Conservation (phyloP, 2,113 vertebrate genomes). For the Chionomys nivalis region DNA sequence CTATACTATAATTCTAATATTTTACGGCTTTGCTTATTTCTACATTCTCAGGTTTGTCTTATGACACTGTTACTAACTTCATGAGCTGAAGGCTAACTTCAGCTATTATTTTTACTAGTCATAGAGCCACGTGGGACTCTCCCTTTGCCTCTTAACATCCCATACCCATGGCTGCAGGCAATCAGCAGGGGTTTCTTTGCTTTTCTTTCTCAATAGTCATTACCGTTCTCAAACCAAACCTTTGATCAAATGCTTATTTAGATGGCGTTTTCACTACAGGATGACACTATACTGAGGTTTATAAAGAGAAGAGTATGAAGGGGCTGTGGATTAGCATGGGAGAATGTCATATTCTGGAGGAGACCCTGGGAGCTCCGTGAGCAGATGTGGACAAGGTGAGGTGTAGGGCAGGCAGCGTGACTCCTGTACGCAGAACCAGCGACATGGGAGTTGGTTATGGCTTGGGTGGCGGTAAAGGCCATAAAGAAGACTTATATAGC, state of each 20-base stretch:
- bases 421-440: not conserved
- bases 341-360: not conserved
- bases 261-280: not conserved
- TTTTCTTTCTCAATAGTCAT: not conserved
- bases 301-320: not conserved
- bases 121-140: not conserved
- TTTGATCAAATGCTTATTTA: constrained; percentile 11
- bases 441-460: not conserved
- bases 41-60: constrained; percentile 1
- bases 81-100: not conserved
- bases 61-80: not conserved
- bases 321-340: not conserved
- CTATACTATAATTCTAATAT: not conserved
- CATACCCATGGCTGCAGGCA: not conserved
- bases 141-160: not conserved
- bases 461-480: not conserved
- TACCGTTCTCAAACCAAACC: not conserved
- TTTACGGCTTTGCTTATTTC: not conserved
- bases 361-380: not conserved
- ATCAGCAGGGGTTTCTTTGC: not conserved
- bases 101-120: not conserved
- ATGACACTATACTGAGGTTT: not conserved
- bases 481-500: constrained; percentile 24
- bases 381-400: not conserved
- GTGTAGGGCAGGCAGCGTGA: not conserved